Evolutionary conservation across 2,888 invertebrate genomes (phyloP), one percentile per base, ranked within the genome.

Genomic region (Mycalesis mineus): DNA sequence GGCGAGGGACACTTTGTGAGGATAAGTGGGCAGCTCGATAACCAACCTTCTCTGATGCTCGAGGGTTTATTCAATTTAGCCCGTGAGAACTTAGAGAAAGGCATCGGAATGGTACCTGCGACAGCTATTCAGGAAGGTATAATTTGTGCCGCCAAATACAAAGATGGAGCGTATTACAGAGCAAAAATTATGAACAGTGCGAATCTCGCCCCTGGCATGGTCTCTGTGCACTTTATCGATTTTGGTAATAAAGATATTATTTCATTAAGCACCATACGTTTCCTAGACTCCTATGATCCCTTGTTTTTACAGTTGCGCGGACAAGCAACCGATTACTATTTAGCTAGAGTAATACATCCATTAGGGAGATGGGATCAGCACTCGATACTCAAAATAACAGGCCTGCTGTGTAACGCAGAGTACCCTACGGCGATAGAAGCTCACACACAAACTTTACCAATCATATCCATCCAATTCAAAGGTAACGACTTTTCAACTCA

Each of bases 21-120:
- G 84, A 87, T 95, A 72, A 94, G 92, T 88, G 95, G 94, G 29
- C 95, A 95, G 78, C 82, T 90, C 0, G 92, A 93, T 69, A 91
- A 92, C 68, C 83, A 86, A 60, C 78, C 91, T 42, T 90, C 91
- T 0, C 73, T 91, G 54, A 87, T 88, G 72, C 79, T 94, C 47
- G 93, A 94, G 71, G 89, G 88, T 57, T 67, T 88, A 44, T 87
- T 90, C 58, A 73, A 82, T 57, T 63, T 73, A 15, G 80, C 88
- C 7, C 74, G 78, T 40, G 84, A 82, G 48, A 83, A 80, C 67
- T 77, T 88, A 53, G 88, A 88, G 77, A 75, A 84, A 70, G 82
- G 88, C 61, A 72, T 88, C 68, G 81, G 88, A 62, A 65, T 88
- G 68, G 75, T 92, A 75, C 72, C 90, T 76, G 68, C 85, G 75